Percentiles rank a stretch among this genome's conserved stretches.
Conservation (phyloP, 2,113 vertebrate species). For the Tragelaphus strepsiceros region DNA sequence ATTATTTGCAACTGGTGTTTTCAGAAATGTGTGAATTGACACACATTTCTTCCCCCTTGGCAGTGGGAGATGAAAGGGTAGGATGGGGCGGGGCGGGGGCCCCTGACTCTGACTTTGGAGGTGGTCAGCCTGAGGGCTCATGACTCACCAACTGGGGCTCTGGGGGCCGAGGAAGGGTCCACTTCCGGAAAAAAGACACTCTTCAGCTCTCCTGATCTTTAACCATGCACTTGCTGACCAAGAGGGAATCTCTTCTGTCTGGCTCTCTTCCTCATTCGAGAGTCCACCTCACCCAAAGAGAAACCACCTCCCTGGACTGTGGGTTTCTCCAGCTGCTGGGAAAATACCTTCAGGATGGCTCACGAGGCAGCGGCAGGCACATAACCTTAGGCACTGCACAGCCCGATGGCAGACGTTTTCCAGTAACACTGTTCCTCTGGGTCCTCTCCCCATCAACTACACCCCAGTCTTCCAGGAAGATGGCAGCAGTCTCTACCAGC, state of each 20-base stretch:
- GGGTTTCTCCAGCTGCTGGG: neutral
- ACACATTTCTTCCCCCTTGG: neutral
- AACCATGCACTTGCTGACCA: neutral
- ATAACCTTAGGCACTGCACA: accelerated
- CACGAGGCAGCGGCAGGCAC: neutral
- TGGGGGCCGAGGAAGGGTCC: neutral
- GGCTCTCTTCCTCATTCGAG: neutral
- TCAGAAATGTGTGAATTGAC: neutral
- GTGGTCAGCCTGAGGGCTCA: neutral
- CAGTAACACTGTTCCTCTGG: too few species aligned
- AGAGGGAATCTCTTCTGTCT: neutral
- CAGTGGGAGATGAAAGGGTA: neutral
- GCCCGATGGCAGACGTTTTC: neutral
- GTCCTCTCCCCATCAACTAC: neutral
- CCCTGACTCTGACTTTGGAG: neutral
- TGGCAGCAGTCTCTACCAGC: neutral
- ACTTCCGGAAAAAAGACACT: neutral
- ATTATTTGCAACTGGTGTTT: neutral
- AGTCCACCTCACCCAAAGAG: neutral
- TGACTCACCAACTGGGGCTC: neutral
- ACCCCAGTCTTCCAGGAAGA: neutral
- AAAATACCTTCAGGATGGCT: too few species aligned
- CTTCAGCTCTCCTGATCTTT: neutral
- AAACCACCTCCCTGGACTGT: neutral
- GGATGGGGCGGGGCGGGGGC: accelerated